Base-by-base conservation (phyloP, 2,888 invertebrate species). In the Drosophila vallismaia region DNA sequence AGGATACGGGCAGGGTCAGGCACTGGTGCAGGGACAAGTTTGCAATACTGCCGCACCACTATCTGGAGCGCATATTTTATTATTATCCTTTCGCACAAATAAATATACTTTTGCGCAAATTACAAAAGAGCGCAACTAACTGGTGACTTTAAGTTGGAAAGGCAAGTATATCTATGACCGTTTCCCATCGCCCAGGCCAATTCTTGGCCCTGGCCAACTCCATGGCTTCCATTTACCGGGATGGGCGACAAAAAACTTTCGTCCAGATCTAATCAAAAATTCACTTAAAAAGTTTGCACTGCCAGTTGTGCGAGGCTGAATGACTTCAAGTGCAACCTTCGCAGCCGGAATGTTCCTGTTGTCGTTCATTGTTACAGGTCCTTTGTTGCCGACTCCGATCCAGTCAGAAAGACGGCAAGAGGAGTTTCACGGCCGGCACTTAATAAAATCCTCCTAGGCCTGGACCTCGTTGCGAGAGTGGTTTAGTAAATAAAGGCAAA, bases 201-300 rank as follows among this genome's bases (percentile, higher is more conserved):
- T 19, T 26, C 7, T n/a, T 38, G 28, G 28, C 5, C 28, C 28
- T 28, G 19, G 6, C 58, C 10, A 40, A 24, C 42, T 28, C 52
- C 40, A 19, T 42, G 33, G 44, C 56, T 69, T 56, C 76, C 64
- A 70, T 76, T 75, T 82, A 72, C 76, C 72, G 74, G 63, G 63
- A 69, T 71, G 71, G 76, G 78, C 79, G 79, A 77, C 76, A 84
- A 80, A 89, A 89, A 89, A 84, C 88, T 89, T 87, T 72, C 64
- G 81, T 77, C 74, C 89, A 88, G 89, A 89, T 90, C 89, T 89
- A 89, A 89, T 89, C 89, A 89, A 89, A 89, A 89, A 89, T 89
- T 90, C 90, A 89, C 89, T 89, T 89, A 90, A 89, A 89, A 89
- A 89, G 79, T 89, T 89, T 81, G 74, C 78, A 59, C 78, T 79